Evolutionary conservation across 2,888 invertebrate genomes (phyloP).

Genomic region (Loripinus fragilis): DNA sequence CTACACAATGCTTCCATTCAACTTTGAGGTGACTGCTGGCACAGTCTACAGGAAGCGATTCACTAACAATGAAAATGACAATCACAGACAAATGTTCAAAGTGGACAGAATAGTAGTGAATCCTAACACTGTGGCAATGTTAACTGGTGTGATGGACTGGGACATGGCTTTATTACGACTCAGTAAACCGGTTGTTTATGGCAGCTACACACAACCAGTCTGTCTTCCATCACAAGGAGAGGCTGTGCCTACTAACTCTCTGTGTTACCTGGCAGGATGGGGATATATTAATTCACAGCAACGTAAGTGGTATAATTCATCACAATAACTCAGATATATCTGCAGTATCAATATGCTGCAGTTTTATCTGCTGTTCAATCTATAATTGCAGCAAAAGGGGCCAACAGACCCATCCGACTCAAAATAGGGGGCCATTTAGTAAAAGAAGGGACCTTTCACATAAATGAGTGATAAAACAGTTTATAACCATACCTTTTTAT

Average conservation of each 20-base stretch:
- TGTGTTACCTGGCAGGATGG: conserved; percentile 75
- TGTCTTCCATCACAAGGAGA: conserved; percentile 64
- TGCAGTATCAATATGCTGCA: too few species aligned
- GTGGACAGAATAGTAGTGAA: conserved; percentile 65
- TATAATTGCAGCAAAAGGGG: too few species aligned
- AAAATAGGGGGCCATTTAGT: too few species aligned
- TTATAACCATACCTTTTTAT: too few species aligned
- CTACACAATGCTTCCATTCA: conserved; percentile 63
- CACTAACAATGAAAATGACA: conserved; percentile 13
- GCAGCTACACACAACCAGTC: conserved; percentile 69
- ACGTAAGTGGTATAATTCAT: too few species aligned
- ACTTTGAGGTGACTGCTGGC: conserved; percentile 64
- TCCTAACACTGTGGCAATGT: conserved; percentile 53
- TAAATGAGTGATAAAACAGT: too few species aligned
- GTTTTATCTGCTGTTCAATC: too few species aligned
- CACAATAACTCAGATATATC: too few species aligned
- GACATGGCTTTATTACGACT: conserved; percentile 74
- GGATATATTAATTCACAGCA: conserved; percentile 67
- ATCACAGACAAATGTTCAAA: conserved; percentile 35
- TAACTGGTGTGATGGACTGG: conserved; percentile 59
- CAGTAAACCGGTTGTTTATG: conserved; percentile 60
- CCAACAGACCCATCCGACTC: too few species aligned
- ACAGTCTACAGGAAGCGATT: conserved; percentile 48
- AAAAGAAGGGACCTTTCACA: too few species aligned
- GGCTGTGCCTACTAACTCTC: conserved; percentile 43